A percentile compares a stretch with the other conserved stretches of the same genome.
Conservation (phyloP, 2,113 vertebrate species). For the Verasper variegatus region DNA sequence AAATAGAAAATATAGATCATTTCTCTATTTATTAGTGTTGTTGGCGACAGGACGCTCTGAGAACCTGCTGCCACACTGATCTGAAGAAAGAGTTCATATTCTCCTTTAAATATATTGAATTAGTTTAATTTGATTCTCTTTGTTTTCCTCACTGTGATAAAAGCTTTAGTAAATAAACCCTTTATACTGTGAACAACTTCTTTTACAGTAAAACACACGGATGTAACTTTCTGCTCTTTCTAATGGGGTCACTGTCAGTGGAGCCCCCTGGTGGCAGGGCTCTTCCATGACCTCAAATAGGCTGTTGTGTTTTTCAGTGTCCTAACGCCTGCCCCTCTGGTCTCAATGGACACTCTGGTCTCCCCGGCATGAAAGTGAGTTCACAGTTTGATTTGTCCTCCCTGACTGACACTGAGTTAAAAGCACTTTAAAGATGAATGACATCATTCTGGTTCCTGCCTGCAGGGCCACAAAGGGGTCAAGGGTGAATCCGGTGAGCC, state of each 20-base stretch:
- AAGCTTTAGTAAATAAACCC: no score
- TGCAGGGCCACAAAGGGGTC: conserved; percentile 93
- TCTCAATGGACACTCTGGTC: conserved; percentile 88
- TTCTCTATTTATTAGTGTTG: no score
- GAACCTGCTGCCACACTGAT: no score
- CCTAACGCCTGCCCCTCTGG: conserved; percentile 90
- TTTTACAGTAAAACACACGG: background rate
- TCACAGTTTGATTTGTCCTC: background rate
- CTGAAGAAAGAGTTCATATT: no score
- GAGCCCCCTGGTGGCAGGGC: conserved; percentile 46
- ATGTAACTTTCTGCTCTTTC: background rate
- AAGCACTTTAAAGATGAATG: background rate
- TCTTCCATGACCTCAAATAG: conserved; percentile 61
- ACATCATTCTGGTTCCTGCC: conserved; percentile 9
- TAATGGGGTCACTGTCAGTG: conserved; percentile 19
- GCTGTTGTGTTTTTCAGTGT: conserved; percentile 86
- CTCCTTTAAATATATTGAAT: no score
- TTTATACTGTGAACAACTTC: no score
- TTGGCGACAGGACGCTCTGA: no score
- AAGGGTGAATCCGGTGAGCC: conserved; percentile 97
- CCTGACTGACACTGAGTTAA: background rate
- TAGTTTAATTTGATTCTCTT: no score
- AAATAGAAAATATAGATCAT: no score
- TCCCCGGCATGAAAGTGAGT: conserved; percentile 94
- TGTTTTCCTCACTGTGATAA: no score